Evolutionary conservation across 92 coral and sea anemone species (phyloP), one percentile per base, ranked within the genome.

Genomic region (Actinostola sp.): DNA sequence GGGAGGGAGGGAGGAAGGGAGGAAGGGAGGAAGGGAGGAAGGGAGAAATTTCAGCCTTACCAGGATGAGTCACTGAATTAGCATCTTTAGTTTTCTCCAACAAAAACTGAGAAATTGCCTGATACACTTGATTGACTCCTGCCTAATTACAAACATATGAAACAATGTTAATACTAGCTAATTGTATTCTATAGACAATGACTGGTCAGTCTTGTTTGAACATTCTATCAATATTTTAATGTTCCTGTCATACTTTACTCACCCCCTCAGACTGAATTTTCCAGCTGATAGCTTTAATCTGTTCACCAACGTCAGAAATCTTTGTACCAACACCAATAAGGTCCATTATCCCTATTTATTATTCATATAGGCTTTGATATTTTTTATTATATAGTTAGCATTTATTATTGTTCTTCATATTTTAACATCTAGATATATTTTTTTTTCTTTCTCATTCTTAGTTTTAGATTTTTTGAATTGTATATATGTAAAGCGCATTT

Each of bases 341-440:
- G 58, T 93, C 98, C 84, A 87, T 53, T 1, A 93, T 67, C 31
- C 96, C 98, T 93, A 41, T n/a, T n/a, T n/a, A n/a, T n/a, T n/a
- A n/a, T n/a, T n/a, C n/a, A n/a, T n/a, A n/a, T n/a, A n/a, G n/a
- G n/a, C n/a, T n/a, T n/a, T n/a, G n/a, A n/a, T n/a, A n/a, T n/a
- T n/a, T n/a, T n/a, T n/a, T n/a, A n/a, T n/a, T n/a, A n/a, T n/a
- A n/a, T n/a, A n/a, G n/a, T n/a, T n/a, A n/a, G n/a, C n/a, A n/a
- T n/a, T n/a, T n/a, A n/a, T n/a, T n/a, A n/a, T n/a, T n/a, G n/a
- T n/a, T n/a, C n/a, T n/a, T n/a, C n/a, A n/a, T n/a, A n/a, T n/a
- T n/a, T n/a, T n/a, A n/a, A n/a, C n/a, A n/a, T n/a, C n/a, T n/a
- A n/a, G n/a, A n/a, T n/a, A n/a, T n/a, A n/a, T n/a, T n/a, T n/a